Conservation (phyloP, 1,140 invertebrate species). For the Lepidotrigona ventralis region DNA sequence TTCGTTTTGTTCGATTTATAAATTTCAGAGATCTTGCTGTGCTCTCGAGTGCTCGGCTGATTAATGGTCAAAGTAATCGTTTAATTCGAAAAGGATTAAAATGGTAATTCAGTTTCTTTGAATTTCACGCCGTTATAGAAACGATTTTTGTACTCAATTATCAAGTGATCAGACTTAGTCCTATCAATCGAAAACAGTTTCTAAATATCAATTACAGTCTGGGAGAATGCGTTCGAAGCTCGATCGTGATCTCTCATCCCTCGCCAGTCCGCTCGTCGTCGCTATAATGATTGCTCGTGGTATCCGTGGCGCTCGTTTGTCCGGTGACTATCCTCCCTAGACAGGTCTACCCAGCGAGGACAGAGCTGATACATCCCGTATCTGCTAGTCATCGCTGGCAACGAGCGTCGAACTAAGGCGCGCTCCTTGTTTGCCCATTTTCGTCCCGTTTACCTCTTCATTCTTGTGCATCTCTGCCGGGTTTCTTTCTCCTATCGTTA, state of each 20-base stretch:
- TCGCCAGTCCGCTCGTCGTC: slow-evolving; percentile 6
- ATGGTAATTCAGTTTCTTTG: no score
- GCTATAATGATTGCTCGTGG: slow-evolving; percentile 65
- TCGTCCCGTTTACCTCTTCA: slow-evolving; percentile 61
- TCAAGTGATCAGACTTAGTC: background rate
- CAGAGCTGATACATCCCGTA: slow-evolving; percentile 28
- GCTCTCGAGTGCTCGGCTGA: no score
- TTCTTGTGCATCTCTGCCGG: slow-evolving; percentile 33
- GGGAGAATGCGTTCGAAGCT: background rate
- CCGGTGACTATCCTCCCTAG: background rate
- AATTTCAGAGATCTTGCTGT: no score
- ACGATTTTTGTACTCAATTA: background rate
- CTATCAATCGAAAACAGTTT: background rate
- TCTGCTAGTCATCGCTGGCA: slow-evolving; percentile 67
- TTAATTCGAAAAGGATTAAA: no score
- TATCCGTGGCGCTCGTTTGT: slow-evolving; percentile 56
- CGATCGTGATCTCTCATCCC: background rate
- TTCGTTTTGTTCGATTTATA: no score
- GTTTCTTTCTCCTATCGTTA: slow-evolving; percentile 28
- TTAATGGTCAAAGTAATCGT: no score
- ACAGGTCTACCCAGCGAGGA: background rate
- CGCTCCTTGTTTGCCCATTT: slow-evolving; percentile 65
- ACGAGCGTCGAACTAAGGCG: slow-evolving; percentile 58
- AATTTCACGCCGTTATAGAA: no score
- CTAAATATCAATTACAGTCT: background rate